Base-by-base conservation (phyloP, 92 coral and sea anemone genomes). In the Blastomussa wellsi region DNA sequence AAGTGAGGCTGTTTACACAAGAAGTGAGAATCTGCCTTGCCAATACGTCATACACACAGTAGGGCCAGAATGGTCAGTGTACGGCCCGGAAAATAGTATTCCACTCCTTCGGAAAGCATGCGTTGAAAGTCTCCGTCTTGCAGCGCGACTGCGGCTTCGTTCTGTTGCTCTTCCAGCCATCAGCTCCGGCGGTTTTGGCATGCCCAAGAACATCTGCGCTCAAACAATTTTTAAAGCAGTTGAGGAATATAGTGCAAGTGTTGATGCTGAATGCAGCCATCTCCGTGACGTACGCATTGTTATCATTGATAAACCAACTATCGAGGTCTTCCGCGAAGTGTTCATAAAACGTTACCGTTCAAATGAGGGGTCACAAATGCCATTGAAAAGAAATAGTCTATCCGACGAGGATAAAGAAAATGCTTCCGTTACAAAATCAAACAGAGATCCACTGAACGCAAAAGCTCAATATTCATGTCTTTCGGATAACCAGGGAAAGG, bases 101-200 rank as follows among this genome's bases (percentile, higher is more conserved):
- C 24, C 32, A 20, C 74, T 79, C 10, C 82, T 83, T 0, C 78
- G 28, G 24, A 20, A 3, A 3, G 85, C 91, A 1, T 88, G 88
- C 20, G 0, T 77, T 8, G 78, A 55, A 73, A 78, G 91, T 52
- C 82, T 88, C 66, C 35, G 26, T 69, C 24, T 83, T 17, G 88
- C 91, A 53, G 78, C 53, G 11, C 74, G 41, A 19, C 39, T 70
- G 15, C 3, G 53, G 24, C 82, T 69, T 28, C 76, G 53, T 1
- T 88, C 91, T 11, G 65, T 92, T 44, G 91, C 93, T 20, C 51
- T 92, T 38, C 92, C 95, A 39, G 95, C 95, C 6, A 92, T 92
- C 28, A 90, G 98, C 78, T 92, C 98, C 8, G 98, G 95, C 24
- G 86, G 88, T 52, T 94, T 59, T 77, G 98, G 94, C 28, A 89